Base-by-base conservation (phyloP, 2,113 vertebrate species). In the Nicator chloris region DNA sequence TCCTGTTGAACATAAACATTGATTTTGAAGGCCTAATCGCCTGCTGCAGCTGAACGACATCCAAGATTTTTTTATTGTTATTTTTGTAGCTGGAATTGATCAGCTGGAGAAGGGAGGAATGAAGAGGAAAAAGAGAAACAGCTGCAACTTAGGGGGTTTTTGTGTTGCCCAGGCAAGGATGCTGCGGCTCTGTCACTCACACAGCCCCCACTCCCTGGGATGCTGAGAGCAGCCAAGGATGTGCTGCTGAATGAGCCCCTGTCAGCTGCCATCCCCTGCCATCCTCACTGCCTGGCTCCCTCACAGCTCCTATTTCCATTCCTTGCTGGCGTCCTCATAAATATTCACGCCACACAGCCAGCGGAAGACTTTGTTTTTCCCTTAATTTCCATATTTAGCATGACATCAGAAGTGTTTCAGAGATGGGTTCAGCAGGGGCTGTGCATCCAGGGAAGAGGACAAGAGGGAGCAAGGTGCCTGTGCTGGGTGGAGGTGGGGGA, bases 361-460 rank as follows among this genome's bases (percentile, higher is more conserved):
- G 96, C 69, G 68, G 93, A 97, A 95, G 90, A 83, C 96, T 95
- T 86, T 93, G 97, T 96, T 95, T 77, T 93, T 86, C 26, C 81
- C 82, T 90, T 96, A 80, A 96, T 97, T 98, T 98, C 96, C 90
- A 97, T 96, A 97, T 96, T 91, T 93, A 92, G 93, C 76, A 77
- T 59, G 96, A 94, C 87, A 97, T 96, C 95, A 93, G 93, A 96
- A 96, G 76, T 83, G 86, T 92, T 88, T 96, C 86, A n/a, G 90
- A 93, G 73, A 35, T 3, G 65, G 60, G 59, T 81, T 87, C 71
- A 71, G 80, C 79, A 84, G 72, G 76, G 79, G 79, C 73, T 97
- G 96, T 30, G 35, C 65, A 64, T 63, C 69, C 73, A 96, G 92
- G 53, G 91, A 84, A 51, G 85, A 78, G 89, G 77, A 80, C 66